Evolutionary conservation across 1,140 invertebrate species (phyloP), one percentile per base, ranked within the genome.

Genomic region (Archivesica marissinica): DNA sequence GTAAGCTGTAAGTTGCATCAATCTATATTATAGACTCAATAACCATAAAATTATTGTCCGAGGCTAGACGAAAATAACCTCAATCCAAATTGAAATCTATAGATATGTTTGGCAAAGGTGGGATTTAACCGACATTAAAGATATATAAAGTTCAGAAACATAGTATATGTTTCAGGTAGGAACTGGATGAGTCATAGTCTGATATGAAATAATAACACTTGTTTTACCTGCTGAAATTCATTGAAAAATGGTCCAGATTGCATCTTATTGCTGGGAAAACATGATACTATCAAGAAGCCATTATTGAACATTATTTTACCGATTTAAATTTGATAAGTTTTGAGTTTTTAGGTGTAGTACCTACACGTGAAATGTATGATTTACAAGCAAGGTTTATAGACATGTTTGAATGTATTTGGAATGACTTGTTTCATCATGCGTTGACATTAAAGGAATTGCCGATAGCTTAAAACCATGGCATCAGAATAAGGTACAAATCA

Each of bases 131-230:
- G 33, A n/a, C 64, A 44, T 68, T 39, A 68, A 68, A 68, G 41
- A 23, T 6, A 68, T 68, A 68, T 39, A 39, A 68, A 39, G 15
- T 68, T 39, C 15, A 68, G 30, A 68, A 68, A 39, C 41, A 11
- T 68, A 68, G 2, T n/a, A 68, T 23, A 68, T 17, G 13, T 68
- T 68, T 15, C 39, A 68, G 35, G 35, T 68, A 68, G 28, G 28
- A 2, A 39, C 35, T 30, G n/a, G 9, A 33, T 44, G 39, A 68
- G 4, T 68, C 39, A 38, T 39, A 1, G 11, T 39, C 17, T 9
- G 17, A n/a, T 68, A 68, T 68, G 35, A 68, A 68, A 68, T 68
- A 50, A n/a, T n/a, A 59, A 59, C 56, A 59, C 56, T 59, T 59
- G 56, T 59, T 59, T 59, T 28, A 25, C 56, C 28, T 25, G 23